These are phyloP conservation scores for Callipepla squamata DNA, from an alignment of 2,113 vertebrate genomes.

Conservation along the genomic window DNA sequence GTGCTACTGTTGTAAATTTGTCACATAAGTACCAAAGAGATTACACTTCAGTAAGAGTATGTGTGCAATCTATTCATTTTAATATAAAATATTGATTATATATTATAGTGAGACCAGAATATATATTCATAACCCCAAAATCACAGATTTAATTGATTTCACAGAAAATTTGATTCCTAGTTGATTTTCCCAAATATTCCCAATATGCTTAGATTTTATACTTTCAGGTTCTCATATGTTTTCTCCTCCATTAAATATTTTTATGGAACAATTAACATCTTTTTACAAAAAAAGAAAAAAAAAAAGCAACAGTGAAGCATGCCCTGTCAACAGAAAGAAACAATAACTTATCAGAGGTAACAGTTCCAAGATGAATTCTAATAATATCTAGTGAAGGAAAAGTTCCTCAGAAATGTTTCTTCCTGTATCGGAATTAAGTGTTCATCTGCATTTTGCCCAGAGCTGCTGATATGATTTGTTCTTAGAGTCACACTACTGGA, in stretches of 20 bases:
- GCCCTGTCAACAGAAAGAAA: not conserved
- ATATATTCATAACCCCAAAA: not conserved
- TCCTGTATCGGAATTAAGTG: not conserved
- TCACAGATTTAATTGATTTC: not conserved
- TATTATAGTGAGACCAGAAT: not conserved
- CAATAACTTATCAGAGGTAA: not conserved
- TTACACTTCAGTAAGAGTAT: not conserved
- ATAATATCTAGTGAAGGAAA: not conserved
- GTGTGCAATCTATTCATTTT: not conserved
- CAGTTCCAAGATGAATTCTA: not conserved
- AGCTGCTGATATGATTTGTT: not conserved
- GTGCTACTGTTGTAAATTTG: not conserved
- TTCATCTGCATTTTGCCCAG: not conserved
- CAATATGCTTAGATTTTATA: accelerated
- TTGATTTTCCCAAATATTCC: not conserved
- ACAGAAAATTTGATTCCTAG: not conserved
- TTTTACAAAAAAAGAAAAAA: not conserved
- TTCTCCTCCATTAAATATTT: not conserved
- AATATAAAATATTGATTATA: not conserved
- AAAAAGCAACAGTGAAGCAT: not conserved
- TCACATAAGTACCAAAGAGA: not conserved
- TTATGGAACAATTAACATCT: not conserved
- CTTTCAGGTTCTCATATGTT: accelerated
- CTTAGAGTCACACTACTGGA: not conserved
- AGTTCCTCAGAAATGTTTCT: not conserved